Evolutionary conservation across 2,797 vertebrate species (phyloP).

Genomic region (Fistularia tabacaria): DNA sequence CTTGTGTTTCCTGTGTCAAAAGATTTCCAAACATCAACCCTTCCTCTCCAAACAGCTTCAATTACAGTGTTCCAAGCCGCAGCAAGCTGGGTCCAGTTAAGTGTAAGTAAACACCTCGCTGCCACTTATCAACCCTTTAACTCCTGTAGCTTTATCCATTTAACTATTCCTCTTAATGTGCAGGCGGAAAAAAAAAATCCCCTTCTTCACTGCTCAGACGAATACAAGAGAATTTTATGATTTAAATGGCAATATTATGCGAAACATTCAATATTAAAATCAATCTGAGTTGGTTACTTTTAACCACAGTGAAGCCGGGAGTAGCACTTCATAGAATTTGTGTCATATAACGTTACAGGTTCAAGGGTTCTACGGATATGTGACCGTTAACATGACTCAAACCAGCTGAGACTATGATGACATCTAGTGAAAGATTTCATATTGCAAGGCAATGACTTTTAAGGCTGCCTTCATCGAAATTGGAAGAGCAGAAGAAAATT

Average conservation of each 20-base stretch:
- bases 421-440: constrained; percentile 59
- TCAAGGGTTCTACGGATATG: constrained; percentile 5
- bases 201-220: too few relatives aligned
- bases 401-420: constrained; percentile 45
- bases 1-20: constrained; percentile 69
- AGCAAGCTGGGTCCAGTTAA: constrained; percentile 35
- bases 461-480: not conserved
- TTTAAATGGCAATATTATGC: too few relatives aligned
- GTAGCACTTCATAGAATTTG: constrained; percentile 10
- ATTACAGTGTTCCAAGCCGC: constrained; percentile 71
- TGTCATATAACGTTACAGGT: constrained; percentile 8
- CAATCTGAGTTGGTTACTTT: not conserved
- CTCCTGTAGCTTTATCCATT: constrained; percentile 30
- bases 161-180: constrained; percentile 13
- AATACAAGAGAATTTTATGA: too few relatives aligned
- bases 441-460: constrained; percentile 23
- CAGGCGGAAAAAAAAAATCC: too few relatives aligned
- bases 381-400: not conserved
- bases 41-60: constrained; percentile 62
- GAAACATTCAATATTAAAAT: too few relatives aligned
- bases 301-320: constrained; percentile 16
- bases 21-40: constrained; percentile 62
- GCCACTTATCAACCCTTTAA: constrained; percentile 32
- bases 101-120: constrained; percentile 1
- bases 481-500: too few relatives aligned